Evolutionary conservation across 2,888 invertebrate genomes (phyloP), one percentile per base, ranked within the genome.

Genomic region (Amiota communis): DNA sequence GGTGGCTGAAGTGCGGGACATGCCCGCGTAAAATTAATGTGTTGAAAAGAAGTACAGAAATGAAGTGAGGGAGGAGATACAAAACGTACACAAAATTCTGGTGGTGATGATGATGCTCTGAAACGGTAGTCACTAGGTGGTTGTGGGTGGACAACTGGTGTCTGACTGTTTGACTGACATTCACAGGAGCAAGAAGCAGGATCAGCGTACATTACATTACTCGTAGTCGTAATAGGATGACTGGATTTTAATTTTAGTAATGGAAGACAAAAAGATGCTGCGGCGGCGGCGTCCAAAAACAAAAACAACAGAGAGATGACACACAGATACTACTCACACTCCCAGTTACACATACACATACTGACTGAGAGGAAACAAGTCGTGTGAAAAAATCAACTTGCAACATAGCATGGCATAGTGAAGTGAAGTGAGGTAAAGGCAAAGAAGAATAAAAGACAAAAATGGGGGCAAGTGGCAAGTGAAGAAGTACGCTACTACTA

Each of bases 171-270:
- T 23, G 3, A 23, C 23, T 23, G 23, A 23, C 23, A 23, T 36
- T 6, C 36, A 36, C 36, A 36, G 36, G 2, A 36, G 36, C 4
- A 36, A 36, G 36, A 2, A 36, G 36, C 8, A 36, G 36, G 36
- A 36, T 36, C 36, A 36, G 36, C 36, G 36, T 36, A 36, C 36
- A 36, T 36, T 36, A 36, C 36, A 36, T 82, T 84, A 80, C 81
- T 82, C 84, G 84, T 81, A 84, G 59, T 20, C 82, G 83, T 83
- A 83, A 85, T 85, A 83, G 83, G 81, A 86, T 80, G 75, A 74
- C 74, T 76, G 81, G 78, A 84, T 86, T 86, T 84, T 86, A 84
- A 84, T 84, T 84, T 84, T 77, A 77, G 84, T 84, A 84, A 84
- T 84, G 84, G 84, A 85, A 86, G 79, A 84, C 86, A 83, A 83